Base-by-base conservation (phyloP, 2,113 vertebrate genomes). In the Pollachius pollachius region DNA sequence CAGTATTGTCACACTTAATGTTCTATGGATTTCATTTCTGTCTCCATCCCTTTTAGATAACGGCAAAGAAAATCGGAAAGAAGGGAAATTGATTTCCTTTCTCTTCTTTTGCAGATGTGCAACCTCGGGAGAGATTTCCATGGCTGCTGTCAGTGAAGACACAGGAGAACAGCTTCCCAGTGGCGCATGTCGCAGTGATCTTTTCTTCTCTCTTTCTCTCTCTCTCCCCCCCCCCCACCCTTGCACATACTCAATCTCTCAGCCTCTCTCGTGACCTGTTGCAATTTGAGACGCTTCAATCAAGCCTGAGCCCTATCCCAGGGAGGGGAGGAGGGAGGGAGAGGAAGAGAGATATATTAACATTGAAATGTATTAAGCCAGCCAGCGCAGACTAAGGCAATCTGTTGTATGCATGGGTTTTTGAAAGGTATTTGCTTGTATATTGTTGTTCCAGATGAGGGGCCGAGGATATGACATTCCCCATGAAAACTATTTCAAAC, bases 81-180 rank as follows among this genome's bases (percentile, higher is more conserved):
- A 65, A 48, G 41, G 84, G 62, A 72, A 84, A 77, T 76, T 79
- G 67, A 89, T 88, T 86, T 83, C 64, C 17, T 19, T 75, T 79
- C 74, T 71, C 63, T 70, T 77, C 65, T 63, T 25, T 12, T 37
- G 69, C 71, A 54, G 67, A 30, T 3, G 18, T 21, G 30, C 2
- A 71, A 73, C 75, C 73, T 58, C 63, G 18, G 5, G 73, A 78
- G 79, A 68, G 66, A 72, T 64, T 61, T 41, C 34, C 34, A 52
- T 62, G 72, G 64, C 54, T 62, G 59, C 81, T 59, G 37, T 79
- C 74, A 61, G 23, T 19, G 63, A 79, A 69, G 63, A 74, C 30
- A 65, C 41, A 15, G 30, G 68, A 74, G 69, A 25, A 19, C 16
- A 74, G 21, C 72, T 30, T 67, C 54, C 74, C 19, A 0, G 61